These are phyloP conservation scores for Natrix natrix DNA, from an alignment of 2,797 vertebrate genomes.

Conservation along the genomic window DNA sequence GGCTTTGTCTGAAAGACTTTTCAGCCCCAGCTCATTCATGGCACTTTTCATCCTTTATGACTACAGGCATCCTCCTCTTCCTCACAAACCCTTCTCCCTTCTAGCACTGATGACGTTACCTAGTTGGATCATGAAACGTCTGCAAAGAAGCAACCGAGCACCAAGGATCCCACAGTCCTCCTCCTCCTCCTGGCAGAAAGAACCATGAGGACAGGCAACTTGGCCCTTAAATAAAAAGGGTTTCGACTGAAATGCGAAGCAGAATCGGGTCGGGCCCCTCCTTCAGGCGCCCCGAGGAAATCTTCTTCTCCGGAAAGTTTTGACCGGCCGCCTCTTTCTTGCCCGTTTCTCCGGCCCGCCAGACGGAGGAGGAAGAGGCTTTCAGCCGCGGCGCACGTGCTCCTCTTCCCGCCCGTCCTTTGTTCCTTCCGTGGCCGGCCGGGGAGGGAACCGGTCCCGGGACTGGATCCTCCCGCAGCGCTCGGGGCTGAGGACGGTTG, in stretches of 20 bases:
- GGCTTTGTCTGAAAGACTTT: not conserved
- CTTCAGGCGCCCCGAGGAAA: not conserved
- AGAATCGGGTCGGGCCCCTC: not conserved
- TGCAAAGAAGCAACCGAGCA: not conserved
- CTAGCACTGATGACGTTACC: not conserved
- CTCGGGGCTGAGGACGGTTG: not conserved
- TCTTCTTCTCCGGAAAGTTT: not conserved
- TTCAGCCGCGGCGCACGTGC: not conserved
- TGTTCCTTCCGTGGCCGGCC: fast-evolving
- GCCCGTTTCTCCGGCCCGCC: no score
- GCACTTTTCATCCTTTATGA: not conserved
- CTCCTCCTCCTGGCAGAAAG: not conserved
- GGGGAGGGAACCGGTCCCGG: not conserved
- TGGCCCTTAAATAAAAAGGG: not conserved
- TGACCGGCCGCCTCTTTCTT: not conserved
- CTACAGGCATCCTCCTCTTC: not conserved
- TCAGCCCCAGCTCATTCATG: not conserved
- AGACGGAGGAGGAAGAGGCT: no score
- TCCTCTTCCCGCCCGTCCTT: not conserved
- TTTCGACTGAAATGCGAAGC: not conserved
- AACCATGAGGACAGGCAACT: not conserved
- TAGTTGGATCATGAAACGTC: not conserved
- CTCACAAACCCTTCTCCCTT: not conserved
- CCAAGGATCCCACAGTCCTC: not conserved
- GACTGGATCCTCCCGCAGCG: not conserved